Percentiles rank a stretch among this genome's conserved stretches.
phyloP scores from a whole-genome alignment of 1,140 invertebrate genomes.

The Brachionus asplanchnoidis region DNA sequence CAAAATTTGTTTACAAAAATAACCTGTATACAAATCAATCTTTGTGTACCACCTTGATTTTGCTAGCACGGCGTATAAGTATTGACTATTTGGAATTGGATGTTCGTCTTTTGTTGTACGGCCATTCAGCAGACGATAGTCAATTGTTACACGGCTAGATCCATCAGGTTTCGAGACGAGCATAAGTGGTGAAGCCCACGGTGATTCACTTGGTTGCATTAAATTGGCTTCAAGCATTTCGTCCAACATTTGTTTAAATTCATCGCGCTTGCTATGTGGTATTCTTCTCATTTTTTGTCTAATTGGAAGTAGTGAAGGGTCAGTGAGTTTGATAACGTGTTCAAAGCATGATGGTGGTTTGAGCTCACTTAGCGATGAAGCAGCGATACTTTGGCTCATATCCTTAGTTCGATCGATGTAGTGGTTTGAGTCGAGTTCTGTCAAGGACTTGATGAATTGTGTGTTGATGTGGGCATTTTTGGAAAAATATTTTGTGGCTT shows the following conservation, averaged over 20 bases:
- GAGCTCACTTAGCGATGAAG: not conserved
- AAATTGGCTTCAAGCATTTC: constrained; percentile 40
- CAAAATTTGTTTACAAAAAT: constrained; percentile 45
- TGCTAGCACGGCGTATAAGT: not conserved
- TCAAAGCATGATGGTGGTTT: not conserved
- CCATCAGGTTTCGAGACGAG: not conserved
- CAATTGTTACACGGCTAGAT: not conserved
- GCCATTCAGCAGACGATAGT: constrained; percentile 1
- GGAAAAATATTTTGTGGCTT: too few relatives aligned
- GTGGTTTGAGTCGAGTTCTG: not conserved
- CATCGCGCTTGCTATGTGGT: not conserved
- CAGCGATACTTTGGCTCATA: not conserved
- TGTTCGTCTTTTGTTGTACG: not conserved
- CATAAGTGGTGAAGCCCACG: not conserved
- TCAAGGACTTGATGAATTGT: not conserved
- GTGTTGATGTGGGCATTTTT: too few relatives aligned
- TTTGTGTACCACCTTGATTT: not conserved
- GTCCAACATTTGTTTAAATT: constrained; percentile 27
- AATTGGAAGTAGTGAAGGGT: not conserved
- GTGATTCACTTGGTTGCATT: not conserved
- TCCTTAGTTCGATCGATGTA: not conserved
- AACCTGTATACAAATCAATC: constrained; percentile 45
- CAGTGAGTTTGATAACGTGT: not conserved
- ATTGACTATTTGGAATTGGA: not conserved
- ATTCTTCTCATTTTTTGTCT: not conserved